Percentiles rank a stretch among this genome's conserved stretches.
These are phyloP conservation scores for Ectemnius cavifrons DNA, from an alignment of 2,888 invertebrate genomes.

Conservation along the genomic window DNA sequence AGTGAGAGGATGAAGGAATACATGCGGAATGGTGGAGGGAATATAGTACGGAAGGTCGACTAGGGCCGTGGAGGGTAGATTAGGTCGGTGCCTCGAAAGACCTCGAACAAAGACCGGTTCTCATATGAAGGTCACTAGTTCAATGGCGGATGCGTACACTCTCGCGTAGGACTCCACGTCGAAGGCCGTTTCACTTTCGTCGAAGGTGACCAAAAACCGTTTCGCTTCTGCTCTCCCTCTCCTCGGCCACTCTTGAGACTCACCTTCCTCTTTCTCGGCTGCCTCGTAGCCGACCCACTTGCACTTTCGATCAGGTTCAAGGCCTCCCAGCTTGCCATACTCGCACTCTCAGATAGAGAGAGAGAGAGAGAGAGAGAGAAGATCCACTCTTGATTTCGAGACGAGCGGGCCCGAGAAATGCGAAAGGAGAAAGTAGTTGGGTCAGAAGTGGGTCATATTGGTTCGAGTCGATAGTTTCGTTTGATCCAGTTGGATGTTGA, in stretches of 20 bases:
- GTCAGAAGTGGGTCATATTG: constrained; percentile 30
- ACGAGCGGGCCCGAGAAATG: constrained; percentile 17
- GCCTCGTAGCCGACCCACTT: constrained; percentile 54
- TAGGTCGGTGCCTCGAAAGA: constrained; percentile 62
- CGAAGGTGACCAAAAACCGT: constrained; percentile 62
- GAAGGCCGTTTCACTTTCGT: constrained; percentile 65
- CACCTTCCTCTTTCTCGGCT: constrained; percentile 19
- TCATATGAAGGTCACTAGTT: constrained; percentile 77
- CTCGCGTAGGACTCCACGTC: constrained; percentile 30
- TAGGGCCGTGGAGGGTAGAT: constrained; percentile 54
- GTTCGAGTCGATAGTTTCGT: not conserved
- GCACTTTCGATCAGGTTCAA: constrained; percentile 63
- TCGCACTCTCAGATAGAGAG: too few species aligned
- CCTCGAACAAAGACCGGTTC: constrained; percentile 74
- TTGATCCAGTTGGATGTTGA: not conserved
- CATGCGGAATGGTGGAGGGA: constrained; percentile 10
- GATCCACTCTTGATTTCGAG: constrained; percentile 49
- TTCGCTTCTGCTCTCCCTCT: constrained; percentile 48
- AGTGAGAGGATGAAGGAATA: not conserved
- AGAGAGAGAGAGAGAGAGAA: constrained; percentile 23
- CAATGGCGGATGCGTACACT: constrained; percentile 63
- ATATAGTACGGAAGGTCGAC: constrained; percentile 44
- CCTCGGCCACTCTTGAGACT: constrained; percentile 24
- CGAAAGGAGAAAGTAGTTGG: constrained; percentile 62
- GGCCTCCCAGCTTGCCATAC: constrained; percentile 19